A percentile compares a stretch with the other conserved stretches of the same genome.
phyloP scores from a whole-genome alignment of 2,113 vertebrate genomes.

The Oreochromis niloticus region DNA sequence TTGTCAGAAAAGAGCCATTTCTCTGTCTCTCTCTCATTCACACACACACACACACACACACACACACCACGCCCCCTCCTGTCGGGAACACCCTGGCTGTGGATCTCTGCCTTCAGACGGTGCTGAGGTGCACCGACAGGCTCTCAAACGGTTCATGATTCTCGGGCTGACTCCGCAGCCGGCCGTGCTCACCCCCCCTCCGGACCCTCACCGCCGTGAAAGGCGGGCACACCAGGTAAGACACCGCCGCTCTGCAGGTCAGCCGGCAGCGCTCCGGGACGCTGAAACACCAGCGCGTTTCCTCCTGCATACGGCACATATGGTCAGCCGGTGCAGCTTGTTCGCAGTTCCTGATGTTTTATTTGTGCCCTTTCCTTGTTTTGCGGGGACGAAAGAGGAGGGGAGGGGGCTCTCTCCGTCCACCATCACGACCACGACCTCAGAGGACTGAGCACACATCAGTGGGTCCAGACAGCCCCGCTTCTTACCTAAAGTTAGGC shows the following conservation, averaged over 20 bases:
- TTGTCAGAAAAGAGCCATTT: constrained; percentile 4
- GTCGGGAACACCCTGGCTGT: constrained; percentile 57
- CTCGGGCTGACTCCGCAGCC: background rate
- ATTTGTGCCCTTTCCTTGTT: background rate
- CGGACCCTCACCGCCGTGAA: background rate
- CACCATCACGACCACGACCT: constrained; percentile 29
- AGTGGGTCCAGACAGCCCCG: constrained; percentile 16
- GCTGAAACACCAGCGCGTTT: background rate
- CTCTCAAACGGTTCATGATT: background rate
- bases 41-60: background rate
- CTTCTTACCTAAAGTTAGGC: constrained; percentile 45
- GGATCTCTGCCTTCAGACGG: constrained; percentile 36
- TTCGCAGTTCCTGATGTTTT: background rate
- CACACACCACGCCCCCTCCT: constrained; percentile 64
- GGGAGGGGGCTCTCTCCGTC: background rate
- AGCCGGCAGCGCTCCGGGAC: background rate
- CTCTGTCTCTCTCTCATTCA: background rate
- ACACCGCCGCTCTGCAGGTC: constrained; percentile 1
- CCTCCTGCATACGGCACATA: constrained; percentile 16
- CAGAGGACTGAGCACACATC: background rate
- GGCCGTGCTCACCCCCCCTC: background rate
- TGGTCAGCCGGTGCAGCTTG: background rate
- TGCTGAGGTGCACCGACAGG: constrained; percentile 34
- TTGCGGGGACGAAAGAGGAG: background rate
- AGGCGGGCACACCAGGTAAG: constrained; percentile 46